Base-by-base conservation (phyloP, 2,113 vertebrate genomes). In the Falco punctatus region DNA sequence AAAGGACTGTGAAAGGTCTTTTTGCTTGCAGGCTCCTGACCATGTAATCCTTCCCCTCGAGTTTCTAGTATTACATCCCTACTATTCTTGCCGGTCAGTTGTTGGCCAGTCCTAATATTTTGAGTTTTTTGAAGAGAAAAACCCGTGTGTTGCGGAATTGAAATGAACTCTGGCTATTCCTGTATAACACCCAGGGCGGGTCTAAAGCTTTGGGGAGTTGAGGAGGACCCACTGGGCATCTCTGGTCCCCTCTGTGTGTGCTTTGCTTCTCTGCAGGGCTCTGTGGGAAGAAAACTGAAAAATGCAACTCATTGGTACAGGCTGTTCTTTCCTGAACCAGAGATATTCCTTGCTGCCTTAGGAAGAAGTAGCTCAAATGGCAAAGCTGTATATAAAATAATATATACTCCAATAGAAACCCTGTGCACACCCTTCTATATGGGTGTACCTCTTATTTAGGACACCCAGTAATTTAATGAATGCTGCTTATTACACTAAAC, bases 131-230 rank as follows among this genome's bases (percentile, higher is more conserved):
- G 3, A 44, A 48, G 42, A 65, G 44, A 48, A 66, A 75, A 83
- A 48, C 21, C 18, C 1, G 0, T 1, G 15, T 8, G 22, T 32
- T 59, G 35, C n/a, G 52, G 51, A 71, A 57, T 5, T 16, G 49
- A 46, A 28, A 20, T 0, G 11, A 75, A 14, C 17, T 54, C 55
- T 67, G 74, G 30, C 15, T 88, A 2, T 19, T 77, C 49, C 54
- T n/a, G 19, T n/a, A 0, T 19, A 32, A n/a, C 1, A 4, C 48
- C 19, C 46, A 65, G 44, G 62, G 28, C 0, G 15, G 15, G 38
- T 69, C 23, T 69, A 38, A 86, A 73, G 12, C 12, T 21, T 10
- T 10, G 12, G 42, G 1, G 15, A 58, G 46, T 21, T 40, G 42
- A 51, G 40, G 42, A 75, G 44, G 52, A 74, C 33, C 10, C 51